phyloP scores from a whole-genome alignment of 2,113 vertebrate genomes.

The Pedetes capensis region DNA sequence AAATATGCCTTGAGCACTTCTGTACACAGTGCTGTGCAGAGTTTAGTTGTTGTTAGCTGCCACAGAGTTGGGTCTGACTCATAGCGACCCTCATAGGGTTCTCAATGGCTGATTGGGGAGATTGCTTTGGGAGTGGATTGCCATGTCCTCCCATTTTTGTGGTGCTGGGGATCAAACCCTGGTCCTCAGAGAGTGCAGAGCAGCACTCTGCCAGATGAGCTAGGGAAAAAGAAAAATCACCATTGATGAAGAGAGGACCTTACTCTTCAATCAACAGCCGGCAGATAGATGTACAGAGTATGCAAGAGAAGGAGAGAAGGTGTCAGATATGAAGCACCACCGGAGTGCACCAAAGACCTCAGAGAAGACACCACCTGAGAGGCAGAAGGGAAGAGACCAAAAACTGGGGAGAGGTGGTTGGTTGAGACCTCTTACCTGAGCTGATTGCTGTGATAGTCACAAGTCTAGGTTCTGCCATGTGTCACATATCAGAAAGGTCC shows the following conservation, averaged over 20 bases:
- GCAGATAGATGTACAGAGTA: no score
- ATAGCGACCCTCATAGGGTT: no score
- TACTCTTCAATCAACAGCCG: not conserved
- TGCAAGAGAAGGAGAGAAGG: rapidly evolving
- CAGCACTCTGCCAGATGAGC: no score
- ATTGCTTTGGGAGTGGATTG: no score
- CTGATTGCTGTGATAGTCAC: not conserved
- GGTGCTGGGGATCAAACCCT: no score
- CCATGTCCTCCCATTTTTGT: no score
- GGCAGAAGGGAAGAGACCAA: not conserved
- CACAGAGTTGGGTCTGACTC: no score
- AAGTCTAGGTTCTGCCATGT: not conserved
- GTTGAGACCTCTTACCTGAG: not conserved
- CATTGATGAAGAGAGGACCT: not conserved
- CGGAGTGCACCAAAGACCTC: not conserved
- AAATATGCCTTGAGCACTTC: not conserved
- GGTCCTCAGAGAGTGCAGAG: no score
- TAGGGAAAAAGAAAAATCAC: not conserved
- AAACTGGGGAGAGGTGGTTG: not conserved
- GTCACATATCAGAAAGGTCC: not conserved
- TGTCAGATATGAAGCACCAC: no score
- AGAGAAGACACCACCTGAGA: not conserved
- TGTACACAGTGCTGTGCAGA: not conserved
- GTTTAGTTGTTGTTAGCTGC: no score
- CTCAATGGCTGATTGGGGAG: no score